Conservation (phyloP, 2,797 vertebrate genomes). For the Philypnodon macrostomus region DNA sequence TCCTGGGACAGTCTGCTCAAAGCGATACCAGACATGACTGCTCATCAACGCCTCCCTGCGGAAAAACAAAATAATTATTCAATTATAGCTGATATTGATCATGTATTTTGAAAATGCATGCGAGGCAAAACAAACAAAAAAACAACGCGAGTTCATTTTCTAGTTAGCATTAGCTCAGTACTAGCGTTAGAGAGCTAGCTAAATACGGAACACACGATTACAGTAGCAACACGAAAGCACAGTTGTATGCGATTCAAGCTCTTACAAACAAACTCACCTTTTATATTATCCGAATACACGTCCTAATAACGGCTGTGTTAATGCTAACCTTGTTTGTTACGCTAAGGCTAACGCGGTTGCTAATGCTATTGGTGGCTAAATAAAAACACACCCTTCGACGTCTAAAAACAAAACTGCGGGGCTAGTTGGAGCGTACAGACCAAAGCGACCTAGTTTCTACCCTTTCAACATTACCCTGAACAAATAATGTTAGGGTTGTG, state of each 20-base stretch:
- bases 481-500: slow-evolving; percentile 8
- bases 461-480: slow-evolving; percentile 17
- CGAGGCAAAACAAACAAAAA: accelerated
- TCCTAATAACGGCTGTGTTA: slow-evolving; percentile 13
- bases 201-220: background rate
- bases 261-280: slow-evolving; percentile 38
- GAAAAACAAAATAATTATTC: slow-evolving; percentile 41
- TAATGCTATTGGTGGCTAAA: slow-evolving; percentile 38
- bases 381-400: slow-evolving; percentile 56
- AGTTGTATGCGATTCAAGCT: background rate
- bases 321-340: slow-evolving; percentile 25
- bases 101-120: no score
- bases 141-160: no score
- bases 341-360: slow-evolving; percentile 39
- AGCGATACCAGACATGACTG: slow-evolving; percentile 78
- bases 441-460: background rate
- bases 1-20: slow-evolving; percentile 80
- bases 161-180: slow-evolving; percentile 8
- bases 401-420: slow-evolving; percentile 17
- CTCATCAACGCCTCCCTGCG: slow-evolving; percentile 76
- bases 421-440: slow-evolving; percentile 9
- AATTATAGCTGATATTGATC: background rate
- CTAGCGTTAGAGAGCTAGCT: background rate
- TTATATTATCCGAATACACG: slow-evolving; percentile 16
- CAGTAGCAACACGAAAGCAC: background rate